These are phyloP conservation scores for Schizopygopsis malacanthus DNA, from an alignment of 2,797 vertebrate species.

Conservation along the genomic window DNA sequence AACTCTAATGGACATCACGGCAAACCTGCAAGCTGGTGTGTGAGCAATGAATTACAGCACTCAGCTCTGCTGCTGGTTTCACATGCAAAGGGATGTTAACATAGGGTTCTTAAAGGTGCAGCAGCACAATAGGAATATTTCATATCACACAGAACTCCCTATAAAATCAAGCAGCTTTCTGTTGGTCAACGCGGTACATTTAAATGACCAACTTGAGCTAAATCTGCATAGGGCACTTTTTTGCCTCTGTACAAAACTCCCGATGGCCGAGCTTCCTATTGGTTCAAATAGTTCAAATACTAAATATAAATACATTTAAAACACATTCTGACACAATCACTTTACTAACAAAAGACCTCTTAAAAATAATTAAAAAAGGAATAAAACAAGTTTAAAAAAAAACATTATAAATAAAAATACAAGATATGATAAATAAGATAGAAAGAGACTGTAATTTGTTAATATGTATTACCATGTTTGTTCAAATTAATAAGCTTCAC, in stretches of 20 bases:
- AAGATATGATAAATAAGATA: neutral
- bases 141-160: neutral
- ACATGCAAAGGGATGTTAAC: neutral
- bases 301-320: neutral
- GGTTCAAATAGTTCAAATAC: neutral
- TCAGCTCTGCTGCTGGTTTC: neutral
- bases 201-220: neutral
- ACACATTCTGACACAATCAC: too few relatives aligned
- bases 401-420: neutral
- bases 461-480: neutral
- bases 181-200: neutral
- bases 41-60: neutral
- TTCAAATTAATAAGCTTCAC: neutral
- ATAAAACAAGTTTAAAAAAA: too few relatives aligned
- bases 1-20: neutral
- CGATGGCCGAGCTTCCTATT: neutral
- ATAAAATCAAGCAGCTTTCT: neutral
- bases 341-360: too few relatives aligned
- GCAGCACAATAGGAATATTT: neutral
- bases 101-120: neutral
- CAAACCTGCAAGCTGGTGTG: slow-evolving; percentile 1
- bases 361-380: too few relatives aligned
- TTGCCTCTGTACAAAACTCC: neutral
- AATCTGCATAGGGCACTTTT: neutral
- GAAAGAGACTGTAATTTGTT: neutral